Evolutionary conservation across 2,888 invertebrate species (phyloP).

Genomic region (Eupithecia dodoneata): DNA sequence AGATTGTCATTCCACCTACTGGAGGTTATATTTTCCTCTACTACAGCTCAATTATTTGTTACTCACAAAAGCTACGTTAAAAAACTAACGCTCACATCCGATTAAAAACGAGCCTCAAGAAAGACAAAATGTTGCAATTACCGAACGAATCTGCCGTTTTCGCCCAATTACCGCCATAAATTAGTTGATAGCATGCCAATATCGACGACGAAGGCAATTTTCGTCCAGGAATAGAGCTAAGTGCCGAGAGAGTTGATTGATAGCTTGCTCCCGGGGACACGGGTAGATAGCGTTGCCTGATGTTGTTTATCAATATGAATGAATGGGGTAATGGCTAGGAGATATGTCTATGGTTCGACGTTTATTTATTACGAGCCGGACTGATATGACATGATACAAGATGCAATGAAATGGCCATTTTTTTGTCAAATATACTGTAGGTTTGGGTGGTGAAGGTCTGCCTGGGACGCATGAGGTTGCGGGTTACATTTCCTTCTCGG

Average conservation of each 20-base stretch:
- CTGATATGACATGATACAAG: no score
- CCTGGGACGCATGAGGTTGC: no score
- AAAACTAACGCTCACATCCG: background rate
- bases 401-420: no score
- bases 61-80: background rate
- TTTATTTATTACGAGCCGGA: background rate
- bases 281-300: constrained; percentile 24
- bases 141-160: constrained; percentile 32
- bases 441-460: no score
- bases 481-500: no score
- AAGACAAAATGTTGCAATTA: constrained; percentile 14
- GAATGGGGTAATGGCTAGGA: constrained; percentile 16
- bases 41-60: background rate
- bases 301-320: constrained; percentile 32
- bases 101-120: constrained; percentile 7
- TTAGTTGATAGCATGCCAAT: constrained; percentile 63
- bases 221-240: constrained; percentile 53
- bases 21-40: background rate
- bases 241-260: constrained; percentile 44
- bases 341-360: background rate
- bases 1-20: no score
- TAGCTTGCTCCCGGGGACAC: constrained; percentile 38
- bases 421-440: no score
- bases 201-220: constrained; percentile 55
- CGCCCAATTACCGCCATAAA: constrained; percentile 59